Evolutionary conservation across 2,888 invertebrate genomes (phyloP), one percentile per base, ranked within the genome.

Genomic region (Amiota minor): DNA sequence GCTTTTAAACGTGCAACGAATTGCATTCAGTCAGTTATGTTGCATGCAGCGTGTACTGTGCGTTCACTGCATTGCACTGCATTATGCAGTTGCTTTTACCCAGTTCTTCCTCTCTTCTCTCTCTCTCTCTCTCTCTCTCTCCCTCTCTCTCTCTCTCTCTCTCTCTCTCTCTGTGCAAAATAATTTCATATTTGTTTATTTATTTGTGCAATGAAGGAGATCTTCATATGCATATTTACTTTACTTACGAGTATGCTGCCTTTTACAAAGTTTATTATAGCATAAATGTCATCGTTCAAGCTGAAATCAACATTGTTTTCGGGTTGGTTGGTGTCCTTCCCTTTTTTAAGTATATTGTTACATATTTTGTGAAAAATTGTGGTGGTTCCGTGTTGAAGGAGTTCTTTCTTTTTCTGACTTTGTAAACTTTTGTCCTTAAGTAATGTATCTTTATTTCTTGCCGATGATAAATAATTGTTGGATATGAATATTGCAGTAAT

Each of bases 191-290:
- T 53, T 53, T 53, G 1, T 53, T 62, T 62, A 62, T 62, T 62
- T 62, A 62, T 62, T 62, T 62, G 62, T 62, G 62, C 46, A 62
- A 62, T 62, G 23, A 62, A 45, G 16, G 62, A 35, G 62, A 62
- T 62, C 6, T 35, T 45, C 62, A 45, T 45, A 62, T 23, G 16
- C n/a, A 62, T 45, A 62, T 23, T n/a, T 11, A 62, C 45, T 16
- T 35, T 62, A 62, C 45, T 62, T 62, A 62, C 62, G 35, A 35
- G 6, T 46, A 46, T 62, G 62, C 62, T n/a, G 45, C 62, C n/a
- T 23, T 53, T 53, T 53, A 16, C 12, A 53, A 1, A 16, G 53
- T 16, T 53, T 12, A 53, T 53, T n/a, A 53, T 16, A 53, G 9
- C n/a, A 16, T 16, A 12, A 16, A 14, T 53, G 53, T 53, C 53